Conservation (phyloP, 2,888 invertebrate species). For the Incurvaria masculella region DNA sequence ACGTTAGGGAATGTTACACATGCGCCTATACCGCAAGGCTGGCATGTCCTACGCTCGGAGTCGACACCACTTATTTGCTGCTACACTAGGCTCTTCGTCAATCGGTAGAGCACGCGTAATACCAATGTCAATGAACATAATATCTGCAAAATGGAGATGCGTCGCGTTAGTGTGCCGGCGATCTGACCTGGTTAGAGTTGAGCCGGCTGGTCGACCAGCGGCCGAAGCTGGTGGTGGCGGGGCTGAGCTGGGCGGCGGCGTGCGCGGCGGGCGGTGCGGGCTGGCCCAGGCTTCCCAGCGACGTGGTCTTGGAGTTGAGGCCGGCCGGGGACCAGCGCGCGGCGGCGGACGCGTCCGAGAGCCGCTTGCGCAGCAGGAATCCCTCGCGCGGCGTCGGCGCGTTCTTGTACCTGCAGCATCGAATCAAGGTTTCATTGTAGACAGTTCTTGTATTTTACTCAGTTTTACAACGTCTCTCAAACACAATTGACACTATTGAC, state of each 20-base stretch:
- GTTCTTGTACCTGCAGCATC: constrained; percentile 57
- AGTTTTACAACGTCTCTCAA: too few species aligned
- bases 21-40: too few species aligned
- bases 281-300: constrained; percentile 74
- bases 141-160: too few species aligned
- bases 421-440: too few species aligned
- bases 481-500: too few species aligned
- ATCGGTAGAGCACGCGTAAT: too few species aligned
- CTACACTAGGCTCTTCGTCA: too few species aligned
- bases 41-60: too few species aligned
- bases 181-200: constrained; percentile 61
- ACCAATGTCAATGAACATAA: too few species aligned
- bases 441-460: too few species aligned
- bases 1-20: too few species aligned
- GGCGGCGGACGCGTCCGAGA: constrained; percentile 64
- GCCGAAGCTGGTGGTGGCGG: constrained; percentile 55
- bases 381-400: constrained; percentile 73
- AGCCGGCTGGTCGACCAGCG: constrained; percentile 74
- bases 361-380: constrained; percentile 76
- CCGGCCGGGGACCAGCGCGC: constrained; percentile 56
- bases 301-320: constrained; percentile 82
- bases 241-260: constrained; percentile 30
- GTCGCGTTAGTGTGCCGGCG: background rate
- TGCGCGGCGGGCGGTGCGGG: constrained; percentile 39
- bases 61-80: too few species aligned